phyloP scores from a whole-genome alignment of 1,140 invertebrate genomes.

The Heliconius melpomene region DNA sequence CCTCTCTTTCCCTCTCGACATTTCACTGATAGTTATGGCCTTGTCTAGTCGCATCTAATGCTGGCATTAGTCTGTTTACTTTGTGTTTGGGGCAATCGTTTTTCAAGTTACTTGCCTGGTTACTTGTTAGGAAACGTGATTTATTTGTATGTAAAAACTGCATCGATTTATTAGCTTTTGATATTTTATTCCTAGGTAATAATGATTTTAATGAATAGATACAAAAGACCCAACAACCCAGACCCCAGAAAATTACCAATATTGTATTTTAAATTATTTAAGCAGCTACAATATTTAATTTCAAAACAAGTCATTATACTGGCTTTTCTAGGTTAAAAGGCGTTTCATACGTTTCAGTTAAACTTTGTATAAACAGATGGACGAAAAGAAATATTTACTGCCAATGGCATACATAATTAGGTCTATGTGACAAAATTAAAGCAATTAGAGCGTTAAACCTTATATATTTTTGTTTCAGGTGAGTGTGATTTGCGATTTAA shows the following conservation, averaged over 20 bases:
- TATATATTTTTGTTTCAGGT: conserved; percentile 42
- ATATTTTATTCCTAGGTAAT: not conserved
- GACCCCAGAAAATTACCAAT: not conserved
- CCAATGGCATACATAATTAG: conserved; percentile 22
- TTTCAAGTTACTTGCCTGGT: conserved; percentile 34
- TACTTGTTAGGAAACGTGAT: conserved; percentile 21
- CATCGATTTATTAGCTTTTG: not conserved
- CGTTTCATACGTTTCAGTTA: conserved; percentile 23
- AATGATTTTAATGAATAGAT: too few relatives aligned
- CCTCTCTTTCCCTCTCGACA: conserved; percentile 78
- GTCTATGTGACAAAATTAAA: conserved; percentile 3
- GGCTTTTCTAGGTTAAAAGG: conserved; percentile 41
- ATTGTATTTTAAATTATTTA: not conserved
- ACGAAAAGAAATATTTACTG: conserved; percentile 17
- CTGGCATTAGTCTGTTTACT: conserved; percentile 76
- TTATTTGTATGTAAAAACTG: not conserved
- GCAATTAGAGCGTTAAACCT: not conserved
- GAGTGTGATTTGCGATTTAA: conserved; percentile 25
- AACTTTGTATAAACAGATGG: conserved; percentile 61
- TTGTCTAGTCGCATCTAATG: conserved; percentile 81
- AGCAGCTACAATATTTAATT: not conserved
- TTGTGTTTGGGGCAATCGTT: conserved; percentile 38
- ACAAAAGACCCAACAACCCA: too few relatives aligned
- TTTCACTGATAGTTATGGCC: conserved; percentile 80
- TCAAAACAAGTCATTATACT: conserved; percentile 12